phyloP scores from a whole-genome alignment of 1,140 invertebrate species.

The Drosophila sturtevanti region DNA sequence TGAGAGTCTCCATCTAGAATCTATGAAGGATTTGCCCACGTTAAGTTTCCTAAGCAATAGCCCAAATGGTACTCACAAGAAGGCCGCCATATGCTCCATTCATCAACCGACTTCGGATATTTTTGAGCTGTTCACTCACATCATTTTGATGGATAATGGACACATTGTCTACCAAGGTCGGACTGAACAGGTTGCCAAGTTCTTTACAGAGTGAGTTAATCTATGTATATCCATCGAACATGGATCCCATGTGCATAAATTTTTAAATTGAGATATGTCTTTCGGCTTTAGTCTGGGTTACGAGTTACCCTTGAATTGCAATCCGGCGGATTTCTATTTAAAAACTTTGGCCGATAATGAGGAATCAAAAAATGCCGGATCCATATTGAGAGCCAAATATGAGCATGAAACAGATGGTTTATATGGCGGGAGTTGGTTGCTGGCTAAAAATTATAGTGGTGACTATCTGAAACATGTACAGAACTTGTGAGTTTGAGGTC shows the following conservation, averaged over 20 bases:
- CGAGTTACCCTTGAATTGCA: conserved; percentile 85
- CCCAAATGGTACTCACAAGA: conserved; percentile 85
- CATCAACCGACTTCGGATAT: conserved; percentile 94
- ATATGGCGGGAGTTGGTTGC: conserved; percentile 70
- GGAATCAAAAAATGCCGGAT: conserved; percentile 81
- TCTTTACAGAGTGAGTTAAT: conserved; percentile 84
- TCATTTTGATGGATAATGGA: conserved; percentile 90
- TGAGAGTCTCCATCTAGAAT: conserved; percentile 50
- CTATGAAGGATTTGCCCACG: conserved; percentile 61
- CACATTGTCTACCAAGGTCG: conserved; percentile 92
- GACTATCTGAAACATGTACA: conserved; percentile 64
- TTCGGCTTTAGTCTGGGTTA: conserved; percentile 84
- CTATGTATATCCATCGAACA: no score
- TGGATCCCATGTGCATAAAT: no score
- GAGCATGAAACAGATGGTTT: conserved; percentile 75
- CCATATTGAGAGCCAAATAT: conserved; percentile 77
- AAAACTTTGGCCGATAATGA: conserved; percentile 83
- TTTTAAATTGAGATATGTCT: not conserved
- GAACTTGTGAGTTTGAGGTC: conserved; percentile 55
- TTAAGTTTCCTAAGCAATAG: conserved; percentile 62
- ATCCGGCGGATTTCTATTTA: conserved; percentile 88
- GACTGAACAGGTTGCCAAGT: conserved; percentile 85
- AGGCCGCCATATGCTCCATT: conserved; percentile 91
- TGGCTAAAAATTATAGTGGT: conserved; percentile 54
- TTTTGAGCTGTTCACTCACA: conserved; percentile 91